Conservation (phyloP, 2,113 vertebrate genomes). For the Fulica atra region DNA sequence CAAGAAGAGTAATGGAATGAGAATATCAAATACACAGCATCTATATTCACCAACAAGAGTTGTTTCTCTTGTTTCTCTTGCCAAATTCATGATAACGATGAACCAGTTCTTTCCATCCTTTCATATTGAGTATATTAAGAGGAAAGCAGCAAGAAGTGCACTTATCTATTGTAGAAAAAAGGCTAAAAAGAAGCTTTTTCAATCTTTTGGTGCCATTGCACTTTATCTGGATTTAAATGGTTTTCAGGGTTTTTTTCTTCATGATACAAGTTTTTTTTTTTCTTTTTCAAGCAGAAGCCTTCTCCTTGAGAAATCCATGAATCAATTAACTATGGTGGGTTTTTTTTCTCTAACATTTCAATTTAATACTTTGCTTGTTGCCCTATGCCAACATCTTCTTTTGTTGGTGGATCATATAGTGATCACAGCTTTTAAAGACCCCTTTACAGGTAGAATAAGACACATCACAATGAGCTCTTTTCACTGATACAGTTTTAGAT, state of each 20-base stretch:
- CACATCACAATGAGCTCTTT: background rate
- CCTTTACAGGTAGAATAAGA: background rate
- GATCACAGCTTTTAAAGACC: slow-evolving; percentile 25
- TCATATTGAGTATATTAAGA: background rate
- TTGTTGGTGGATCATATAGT: background rate
- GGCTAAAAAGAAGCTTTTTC: background rate
- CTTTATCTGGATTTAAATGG: background rate
- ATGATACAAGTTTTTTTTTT: background rate
- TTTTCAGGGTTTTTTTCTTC: background rate
- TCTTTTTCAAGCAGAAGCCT: background rate
- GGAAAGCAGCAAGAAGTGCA: background rate
- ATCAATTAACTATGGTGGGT: background rate
- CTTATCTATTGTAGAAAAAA: background rate
- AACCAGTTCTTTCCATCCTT: background rate
- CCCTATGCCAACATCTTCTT: background rate
- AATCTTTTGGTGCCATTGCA: background rate
- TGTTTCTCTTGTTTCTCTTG: background rate
- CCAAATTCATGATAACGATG: background rate
- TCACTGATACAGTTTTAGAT: slow-evolving; percentile 15
- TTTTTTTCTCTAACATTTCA: background rate
- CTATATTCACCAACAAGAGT: background rate
- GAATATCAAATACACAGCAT: background rate
- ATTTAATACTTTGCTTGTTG: background rate
- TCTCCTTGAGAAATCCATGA: background rate
- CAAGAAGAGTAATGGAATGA: background rate